phyloP scores from a whole-genome alignment of 2,888 invertebrate genomes.

The Torymus aiolomorphi region DNA sequence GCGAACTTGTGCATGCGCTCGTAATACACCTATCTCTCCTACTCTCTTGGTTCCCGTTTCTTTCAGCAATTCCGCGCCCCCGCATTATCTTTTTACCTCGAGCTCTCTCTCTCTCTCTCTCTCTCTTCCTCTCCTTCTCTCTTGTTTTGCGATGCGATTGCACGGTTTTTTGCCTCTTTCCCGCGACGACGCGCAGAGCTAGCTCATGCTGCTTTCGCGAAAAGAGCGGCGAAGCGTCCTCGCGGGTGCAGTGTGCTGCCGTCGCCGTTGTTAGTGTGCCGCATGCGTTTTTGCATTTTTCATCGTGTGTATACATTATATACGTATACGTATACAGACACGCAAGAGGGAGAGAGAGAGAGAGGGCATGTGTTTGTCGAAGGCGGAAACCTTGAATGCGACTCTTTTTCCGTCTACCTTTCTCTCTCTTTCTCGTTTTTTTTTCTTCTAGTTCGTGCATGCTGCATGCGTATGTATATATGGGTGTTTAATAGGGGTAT shows the following conservation, averaged over 20 bases:
- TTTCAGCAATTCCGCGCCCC: background rate
- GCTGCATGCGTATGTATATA: no score
- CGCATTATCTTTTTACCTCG: background rate
- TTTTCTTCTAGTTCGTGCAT: background rate
- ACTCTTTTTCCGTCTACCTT: no score
- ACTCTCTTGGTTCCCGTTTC: conserved; percentile 8
- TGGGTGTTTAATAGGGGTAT: no score
- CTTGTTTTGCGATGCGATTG: background rate
- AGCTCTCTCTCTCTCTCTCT: conserved; percentile 3
- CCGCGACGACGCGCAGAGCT: background rate
- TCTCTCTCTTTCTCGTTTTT: background rate
- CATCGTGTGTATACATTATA: background rate
- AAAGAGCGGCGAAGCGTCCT: background rate
- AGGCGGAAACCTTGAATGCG: background rate
- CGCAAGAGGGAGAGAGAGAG: no score
- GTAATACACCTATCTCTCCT: background rate
- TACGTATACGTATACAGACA: background rate
- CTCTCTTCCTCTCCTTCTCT: background rate
- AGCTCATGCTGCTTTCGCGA: background rate
- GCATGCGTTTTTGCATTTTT: conserved; percentile 11
- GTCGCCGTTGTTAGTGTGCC: background rate
- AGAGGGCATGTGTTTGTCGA: background rate
- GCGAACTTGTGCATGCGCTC: conserved; percentile 9
- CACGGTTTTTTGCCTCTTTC: conserved; percentile 6
- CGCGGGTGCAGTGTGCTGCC: no score